Base-by-base conservation (phyloP, 2,797 vertebrate species). In the Acridotheres tristis region DNA sequence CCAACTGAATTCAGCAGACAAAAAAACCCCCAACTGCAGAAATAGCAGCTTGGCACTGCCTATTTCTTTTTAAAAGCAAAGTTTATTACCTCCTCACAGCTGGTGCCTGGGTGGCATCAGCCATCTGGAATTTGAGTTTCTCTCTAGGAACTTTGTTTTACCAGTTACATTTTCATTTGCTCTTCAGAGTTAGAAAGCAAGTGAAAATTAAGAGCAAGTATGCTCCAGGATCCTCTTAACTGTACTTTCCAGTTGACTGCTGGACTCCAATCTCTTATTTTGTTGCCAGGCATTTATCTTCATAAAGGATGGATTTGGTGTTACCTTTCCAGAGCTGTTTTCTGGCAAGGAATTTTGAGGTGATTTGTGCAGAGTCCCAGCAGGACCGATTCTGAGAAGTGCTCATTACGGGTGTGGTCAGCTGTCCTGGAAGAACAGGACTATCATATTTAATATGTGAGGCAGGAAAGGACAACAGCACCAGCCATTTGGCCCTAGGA, bases 101-200 rank as follows among this genome's bases (percentile, higher is more conserved):
- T 92, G 90, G 75, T 78, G 78, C 58, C 68, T 85, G 89, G 47
- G 66, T 94, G 90, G 84, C 82, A 90, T 48, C 81, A 80, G 42
- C 57, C 75, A 88, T 83, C 72, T 85, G 86, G 84, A 89, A 83
- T 89, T 71, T 36, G 17, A 89, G 11, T 54, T 87, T 92, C 93
- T 82, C 92, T 95, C 90, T 79, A 96, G 91, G 94, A 95, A 92
- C 57, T 59, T 80, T 11, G 36, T 82, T 91, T 88, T 67, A 71
- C 50, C 23, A 38, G 57, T 77, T 61, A 71, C 11, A 38, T 80
- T 89, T 89, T 89, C 29, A 48, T 71, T 65, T 88, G 26, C 30
- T 76, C 40, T 82, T 84, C 53, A 79, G 55, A 59, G 61, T 45
- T 29, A 67, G 67, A 79, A 94, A 89, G 50, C 54, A 80, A 91